Evolutionary conservation across 2,888 invertebrate species (phyloP), one percentile per base, ranked within the genome.

Genomic region (Limnephilus auricula): DNA sequence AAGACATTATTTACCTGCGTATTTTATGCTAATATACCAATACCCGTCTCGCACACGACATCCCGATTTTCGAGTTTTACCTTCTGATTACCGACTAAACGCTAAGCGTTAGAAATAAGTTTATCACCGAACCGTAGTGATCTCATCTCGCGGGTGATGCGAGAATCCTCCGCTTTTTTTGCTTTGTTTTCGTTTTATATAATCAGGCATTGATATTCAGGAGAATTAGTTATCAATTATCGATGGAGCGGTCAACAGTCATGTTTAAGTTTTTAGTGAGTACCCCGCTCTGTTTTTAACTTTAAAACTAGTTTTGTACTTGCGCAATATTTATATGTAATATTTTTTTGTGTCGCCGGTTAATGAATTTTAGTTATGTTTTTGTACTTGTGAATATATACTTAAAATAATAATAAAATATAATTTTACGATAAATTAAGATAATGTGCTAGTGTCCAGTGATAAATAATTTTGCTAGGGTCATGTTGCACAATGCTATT

Each of bases 191-290:
- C 88, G 82, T 89, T 92, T 91, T 92, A 93, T 91, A 93, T 93
- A 92, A 89, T 87, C 92, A 91, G 90, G 89, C 87, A 90, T 89
- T 87, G 90, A 85, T 91, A 65, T 85, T 83, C 80, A 45, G 34
- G 30, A 86, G 89, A 83, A 92, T 91, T 93, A 93, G 93, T 93
- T 91, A 84, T 15, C 79, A 82, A 92, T 91, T 93, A 92, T 88
- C 93, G 90, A 93, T 93, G 93, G 92, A 91, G 91, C 91, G 91
- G 89, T 89, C 89, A 91, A 91, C 92, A 93, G 92, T 92, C 82
- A 89, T 90, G 90, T 85, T 87, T 85, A 90, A 88, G 84, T 86
- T 90, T 83, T 90, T 90, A 87, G 93, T 93, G 93, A 93, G 93
- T 93, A 93, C 78, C 32, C 31, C 82, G 65, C 65, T n/a, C 34